phyloP scores from a whole-genome alignment of 2,113 vertebrate species.

The Microcebus murinus region DNA sequence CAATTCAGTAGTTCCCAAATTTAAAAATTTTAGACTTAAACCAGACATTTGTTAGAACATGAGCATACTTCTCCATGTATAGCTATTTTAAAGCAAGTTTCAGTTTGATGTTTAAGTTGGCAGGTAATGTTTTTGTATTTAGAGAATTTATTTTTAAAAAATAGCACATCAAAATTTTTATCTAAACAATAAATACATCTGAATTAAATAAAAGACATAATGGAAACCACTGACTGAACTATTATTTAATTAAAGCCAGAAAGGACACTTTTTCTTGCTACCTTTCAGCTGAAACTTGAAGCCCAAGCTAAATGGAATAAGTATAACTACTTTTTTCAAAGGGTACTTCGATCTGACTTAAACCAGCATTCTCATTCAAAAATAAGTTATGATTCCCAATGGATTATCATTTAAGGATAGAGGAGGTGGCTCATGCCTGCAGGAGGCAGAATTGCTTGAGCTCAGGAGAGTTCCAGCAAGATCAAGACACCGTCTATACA shows the following conservation, averaged over 20 bases:
- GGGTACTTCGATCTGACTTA: neutral
- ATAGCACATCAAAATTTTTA: neutral
- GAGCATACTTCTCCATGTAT: neutral
- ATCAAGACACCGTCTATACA: too few species aligned
- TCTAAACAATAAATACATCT: neutral
- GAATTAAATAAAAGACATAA: slow-evolving; percentile 41
- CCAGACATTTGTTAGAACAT: neutral
- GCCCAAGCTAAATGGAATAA: neutral
- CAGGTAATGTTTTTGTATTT: neutral
- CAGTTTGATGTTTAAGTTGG: neutral
- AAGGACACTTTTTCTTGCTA: slow-evolving; percentile 6
- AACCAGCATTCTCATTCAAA: slow-evolving; percentile 12
- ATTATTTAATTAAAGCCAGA: slow-evolving; percentile 21
- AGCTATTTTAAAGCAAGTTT: slow-evolving; percentile 14
- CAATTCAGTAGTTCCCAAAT: neutral
- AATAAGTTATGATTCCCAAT: neutral
- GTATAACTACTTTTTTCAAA: neutral
- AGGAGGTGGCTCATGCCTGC: too few species aligned
- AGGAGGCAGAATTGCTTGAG: too few species aligned
- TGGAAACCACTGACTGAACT: neutral
- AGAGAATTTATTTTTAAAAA: neutral
- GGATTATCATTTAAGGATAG: neutral
- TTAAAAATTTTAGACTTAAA: slow-evolving; percentile 8
- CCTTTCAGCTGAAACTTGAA: slow-evolving; percentile 32
- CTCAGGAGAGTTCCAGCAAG: too few species aligned